Percentiles rank a stretch among this genome's conserved stretches.
Evolutionary conservation across 2,888 invertebrate species (phyloP).

Genomic region (Idaea biselata): DNA sequence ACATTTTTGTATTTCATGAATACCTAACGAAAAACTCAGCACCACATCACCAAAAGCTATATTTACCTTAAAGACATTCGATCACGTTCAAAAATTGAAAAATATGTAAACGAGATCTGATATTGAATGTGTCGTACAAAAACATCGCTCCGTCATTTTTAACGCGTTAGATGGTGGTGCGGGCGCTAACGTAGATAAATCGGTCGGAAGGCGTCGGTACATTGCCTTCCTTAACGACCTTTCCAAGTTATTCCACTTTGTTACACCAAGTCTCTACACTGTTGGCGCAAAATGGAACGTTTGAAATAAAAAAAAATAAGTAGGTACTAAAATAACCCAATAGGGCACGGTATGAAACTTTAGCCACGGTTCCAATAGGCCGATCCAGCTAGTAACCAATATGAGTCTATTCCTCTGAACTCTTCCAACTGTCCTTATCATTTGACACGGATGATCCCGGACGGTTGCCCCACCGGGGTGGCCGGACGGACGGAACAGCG

Average conservation of each 20-base stretch:
- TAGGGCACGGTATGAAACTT: not conserved
- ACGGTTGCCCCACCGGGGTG: too few species aligned
- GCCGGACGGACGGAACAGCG: too few species aligned
- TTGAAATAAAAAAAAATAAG: not conserved
- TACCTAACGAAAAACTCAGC: not conserved
- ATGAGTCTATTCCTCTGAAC: too few species aligned
- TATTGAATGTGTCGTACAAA: conserved; percentile 64
- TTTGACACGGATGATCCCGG: too few species aligned
- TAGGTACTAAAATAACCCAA: not conserved
- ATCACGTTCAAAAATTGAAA: conserved; percentile 64
- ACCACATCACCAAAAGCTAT: not conserved
- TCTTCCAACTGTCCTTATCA: too few species aligned
- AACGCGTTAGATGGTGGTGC: conserved; percentile 63
- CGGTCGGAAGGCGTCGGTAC: conserved; percentile 72
- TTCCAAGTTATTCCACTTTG: conserved; percentile 11
- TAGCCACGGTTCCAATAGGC: not conserved
- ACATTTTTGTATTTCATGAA: too few species aligned
- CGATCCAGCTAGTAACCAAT: too few species aligned
- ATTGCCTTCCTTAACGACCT: conserved; percentile 76
- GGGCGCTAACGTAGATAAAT: conserved; percentile 58
- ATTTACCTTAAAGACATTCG: conserved; percentile 43
- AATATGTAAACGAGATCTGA: conserved; percentile 67
- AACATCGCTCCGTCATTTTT: conserved; percentile 73
- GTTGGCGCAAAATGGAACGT: not conserved
- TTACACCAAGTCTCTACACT: not conserved